Evolutionary conservation across 2,797 vertebrate species (phyloP).

Genomic region (Halcyon badia): DNA sequence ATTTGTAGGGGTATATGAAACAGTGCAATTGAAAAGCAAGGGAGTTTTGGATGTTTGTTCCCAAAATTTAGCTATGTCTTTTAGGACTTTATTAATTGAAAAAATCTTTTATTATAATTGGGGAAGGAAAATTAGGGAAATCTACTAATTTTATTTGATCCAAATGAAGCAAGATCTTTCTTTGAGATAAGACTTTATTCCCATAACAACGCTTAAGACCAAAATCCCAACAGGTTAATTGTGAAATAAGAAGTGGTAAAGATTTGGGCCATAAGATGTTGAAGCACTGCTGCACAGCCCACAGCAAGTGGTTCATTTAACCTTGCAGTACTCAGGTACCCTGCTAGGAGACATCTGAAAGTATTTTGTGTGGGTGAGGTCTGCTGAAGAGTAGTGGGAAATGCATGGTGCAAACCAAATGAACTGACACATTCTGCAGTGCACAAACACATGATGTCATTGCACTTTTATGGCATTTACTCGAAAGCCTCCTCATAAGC

Average conservation of each 20-base stretch:
- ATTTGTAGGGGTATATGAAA: not conserved
- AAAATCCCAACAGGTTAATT: not conserved
- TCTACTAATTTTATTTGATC: not conserved
- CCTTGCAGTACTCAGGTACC: not conserved
- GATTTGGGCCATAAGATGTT: not conserved
- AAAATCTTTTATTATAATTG: not conserved
- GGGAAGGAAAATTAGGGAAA: not conserved
- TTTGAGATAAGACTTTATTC: not conserved
- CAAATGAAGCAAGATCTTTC: not conserved
- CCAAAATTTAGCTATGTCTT: not conserved
- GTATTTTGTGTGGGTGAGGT: not conserved
- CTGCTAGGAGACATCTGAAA: not conserved
- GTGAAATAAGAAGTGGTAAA: not conserved
- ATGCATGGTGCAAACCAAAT: not conserved
- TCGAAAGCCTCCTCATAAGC: not conserved
- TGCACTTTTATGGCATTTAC: not conserved
- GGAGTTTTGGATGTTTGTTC: not conserved
- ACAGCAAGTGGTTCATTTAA: not conserved
- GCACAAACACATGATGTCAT: not conserved
- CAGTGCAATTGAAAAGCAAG: not conserved
- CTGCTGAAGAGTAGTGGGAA: not conserved
- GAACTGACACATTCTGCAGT: not conserved
- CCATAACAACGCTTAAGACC: not conserved
- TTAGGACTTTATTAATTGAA: not conserved
- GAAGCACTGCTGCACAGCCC: not conserved